Conservation (phyloP, 2,113 vertebrate species). For the Chaenocephalus aceratus region DNA sequence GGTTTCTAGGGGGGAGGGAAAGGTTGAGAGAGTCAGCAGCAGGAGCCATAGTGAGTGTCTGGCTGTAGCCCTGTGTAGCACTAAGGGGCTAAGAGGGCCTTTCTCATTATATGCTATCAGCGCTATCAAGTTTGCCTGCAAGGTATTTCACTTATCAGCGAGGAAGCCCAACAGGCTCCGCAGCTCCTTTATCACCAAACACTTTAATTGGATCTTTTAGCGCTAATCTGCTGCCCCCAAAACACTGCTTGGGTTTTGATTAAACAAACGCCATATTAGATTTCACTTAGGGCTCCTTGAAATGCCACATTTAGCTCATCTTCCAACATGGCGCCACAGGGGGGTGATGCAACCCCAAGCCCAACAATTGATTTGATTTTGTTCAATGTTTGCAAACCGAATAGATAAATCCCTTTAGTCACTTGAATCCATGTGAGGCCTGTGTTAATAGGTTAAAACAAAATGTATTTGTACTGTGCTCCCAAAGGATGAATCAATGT, state of each 20-base stretch:
- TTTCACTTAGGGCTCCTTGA: conserved; percentile 54
- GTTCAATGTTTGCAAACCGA: conserved; percentile 2
- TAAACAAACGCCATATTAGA: conserved; percentile 58
- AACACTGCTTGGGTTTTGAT: conserved; percentile 66
- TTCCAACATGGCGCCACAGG: conserved; percentile 11
- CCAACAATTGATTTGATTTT: not conserved
- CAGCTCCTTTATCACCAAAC: conserved; percentile 58
- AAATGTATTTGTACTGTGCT: not conserved
- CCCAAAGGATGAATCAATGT: not conserved
- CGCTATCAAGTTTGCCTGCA: conserved; percentile 61
- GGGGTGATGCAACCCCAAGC: not conserved
- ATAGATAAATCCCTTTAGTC: not conserved
- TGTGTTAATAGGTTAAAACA: not conserved
- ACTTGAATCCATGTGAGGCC: not conserved
- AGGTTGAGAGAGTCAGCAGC: not conserved
- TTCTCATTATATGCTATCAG: conserved; percentile 67
- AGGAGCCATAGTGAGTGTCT: conserved; percentile 14
- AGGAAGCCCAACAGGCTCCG: conserved; percentile 43
- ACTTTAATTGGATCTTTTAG: conserved; percentile 75
- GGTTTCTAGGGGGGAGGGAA: not conserved
- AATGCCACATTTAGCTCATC: conserved; percentile 53
- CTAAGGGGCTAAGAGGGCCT: conserved; percentile 10
- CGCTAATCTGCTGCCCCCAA: conserved; percentile 60
- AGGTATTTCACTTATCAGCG: conserved; percentile 64
- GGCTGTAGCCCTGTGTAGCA: not conserved